Conservation (phyloP, 1,140 invertebrate genomes). For the Pollicipes pollicipes region DNA sequence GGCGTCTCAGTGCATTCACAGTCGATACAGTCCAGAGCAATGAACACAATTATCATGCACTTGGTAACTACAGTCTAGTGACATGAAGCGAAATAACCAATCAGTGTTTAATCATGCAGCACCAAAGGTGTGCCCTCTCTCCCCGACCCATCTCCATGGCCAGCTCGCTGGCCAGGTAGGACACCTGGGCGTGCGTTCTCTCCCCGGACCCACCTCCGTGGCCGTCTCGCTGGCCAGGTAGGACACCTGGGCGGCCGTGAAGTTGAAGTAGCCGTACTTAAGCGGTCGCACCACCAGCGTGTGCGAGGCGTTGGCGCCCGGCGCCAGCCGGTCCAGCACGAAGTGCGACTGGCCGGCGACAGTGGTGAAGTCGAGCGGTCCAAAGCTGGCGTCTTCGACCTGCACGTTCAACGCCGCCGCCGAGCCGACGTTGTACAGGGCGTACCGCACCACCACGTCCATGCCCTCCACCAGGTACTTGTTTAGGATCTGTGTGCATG, state of each 20-base stretch:
- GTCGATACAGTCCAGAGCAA: too few relatives aligned
- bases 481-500: constrained; percentile 46
- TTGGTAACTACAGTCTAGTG: too few relatives aligned
- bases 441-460: constrained; percentile 88
- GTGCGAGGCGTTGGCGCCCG: constrained; percentile 82
- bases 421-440: constrained; percentile 63
- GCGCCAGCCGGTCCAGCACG: constrained; percentile 70
- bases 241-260: constrained; percentile 80
- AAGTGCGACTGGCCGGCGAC: constrained; percentile 67
- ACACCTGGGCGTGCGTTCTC: too few relatives aligned
- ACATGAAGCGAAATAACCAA: too few relatives aligned
- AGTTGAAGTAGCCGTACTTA: constrained; percentile 88
- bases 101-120: too few relatives aligned
- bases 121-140: too few relatives aligned
- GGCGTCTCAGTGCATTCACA: too few relatives aligned
- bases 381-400: constrained; percentile 74
- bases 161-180: too few relatives aligned
- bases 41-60: too few relatives aligned
- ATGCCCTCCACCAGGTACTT: constrained; percentile 96
- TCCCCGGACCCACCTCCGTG: constrained; percentile 13
- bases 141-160: too few relatives aligned
- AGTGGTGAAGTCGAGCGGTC: constrained; percentile 62
- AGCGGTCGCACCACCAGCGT: constrained; percentile 77
- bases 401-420: constrained; percentile 74
- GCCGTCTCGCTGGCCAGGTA: constrained; percentile 51